Conservation (phyloP, 37 sponge, comb jelly and placozoan genomes). For the Aplysina aerophoba region DNA sequence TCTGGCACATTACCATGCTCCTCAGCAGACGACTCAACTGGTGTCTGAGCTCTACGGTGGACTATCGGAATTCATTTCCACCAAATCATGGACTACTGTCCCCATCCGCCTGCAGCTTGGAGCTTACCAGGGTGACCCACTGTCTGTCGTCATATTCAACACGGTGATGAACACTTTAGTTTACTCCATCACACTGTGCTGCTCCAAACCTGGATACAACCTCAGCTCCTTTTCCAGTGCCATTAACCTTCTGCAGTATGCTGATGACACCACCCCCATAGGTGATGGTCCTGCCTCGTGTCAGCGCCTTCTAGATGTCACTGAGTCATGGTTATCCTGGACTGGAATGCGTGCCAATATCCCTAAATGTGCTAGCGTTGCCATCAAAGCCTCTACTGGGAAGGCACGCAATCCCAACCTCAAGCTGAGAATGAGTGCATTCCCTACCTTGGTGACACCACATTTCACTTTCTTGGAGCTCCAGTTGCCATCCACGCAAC, state of each 20-base stretch:
- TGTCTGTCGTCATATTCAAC: conserved; percentile 28
- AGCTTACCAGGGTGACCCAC: conserved; percentile 36
- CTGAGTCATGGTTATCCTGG: conserved; percentile 28
- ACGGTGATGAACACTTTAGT: conserved; percentile 20
- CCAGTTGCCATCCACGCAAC: neutral
- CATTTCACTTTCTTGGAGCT: neutral
- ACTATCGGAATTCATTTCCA: neutral
- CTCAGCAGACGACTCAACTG: neutral
- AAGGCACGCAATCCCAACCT: neutral
- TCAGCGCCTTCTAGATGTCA: neutral
- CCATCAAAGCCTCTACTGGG: conserved; percentile 1
- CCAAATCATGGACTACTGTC: neutral
- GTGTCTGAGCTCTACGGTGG: neutral
- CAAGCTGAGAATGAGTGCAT: neutral
- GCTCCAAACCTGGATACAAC: neutral
- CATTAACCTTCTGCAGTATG: conserved; percentile 13
- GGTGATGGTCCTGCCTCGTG: conserved; percentile 10
- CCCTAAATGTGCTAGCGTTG: conserved; percentile 15
- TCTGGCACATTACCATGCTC: conserved; percentile 3
- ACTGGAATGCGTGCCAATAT: conserved; percentile 25
- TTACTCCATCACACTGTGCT: neutral
- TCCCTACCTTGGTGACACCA: conserved; percentile 13
- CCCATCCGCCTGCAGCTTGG: neutral
- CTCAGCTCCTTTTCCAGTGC: neutral
- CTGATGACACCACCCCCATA: conserved; percentile 34